These are phyloP conservation scores for Remorina albescens DNA, from an alignment of 2,797 vertebrate species.

Conservation along the genomic window DNA sequence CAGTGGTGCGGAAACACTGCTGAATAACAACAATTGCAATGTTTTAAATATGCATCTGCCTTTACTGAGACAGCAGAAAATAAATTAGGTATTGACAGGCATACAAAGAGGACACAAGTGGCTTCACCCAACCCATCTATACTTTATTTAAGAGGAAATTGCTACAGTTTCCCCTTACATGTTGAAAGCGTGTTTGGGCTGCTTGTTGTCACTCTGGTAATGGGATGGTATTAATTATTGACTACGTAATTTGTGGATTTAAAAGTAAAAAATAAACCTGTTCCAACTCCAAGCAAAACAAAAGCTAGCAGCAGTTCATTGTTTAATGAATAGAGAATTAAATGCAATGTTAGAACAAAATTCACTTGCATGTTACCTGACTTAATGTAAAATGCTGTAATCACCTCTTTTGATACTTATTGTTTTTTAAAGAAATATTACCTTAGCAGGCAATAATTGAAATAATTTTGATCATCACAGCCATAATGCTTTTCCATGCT, in stretches of 20 bases:
- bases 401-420: too few species aligned
- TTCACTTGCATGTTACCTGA: background rate
- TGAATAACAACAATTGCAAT: slow-evolving; percentile 59
- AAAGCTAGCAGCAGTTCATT: too few species aligned
- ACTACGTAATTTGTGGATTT: background rate
- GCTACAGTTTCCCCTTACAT: slow-evolving; percentile 5
- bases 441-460: background rate
- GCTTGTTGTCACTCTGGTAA: background rate
- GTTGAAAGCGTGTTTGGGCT: background rate
- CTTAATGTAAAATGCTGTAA: background rate
- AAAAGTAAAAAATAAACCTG: background rate
- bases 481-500: background rate
- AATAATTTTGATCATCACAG: background rate
- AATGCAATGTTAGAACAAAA: background rate
- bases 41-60: slow-evolving; percentile 57
- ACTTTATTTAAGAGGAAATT: slow-evolving; percentile 27
- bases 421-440: background rate
- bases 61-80: slow-evolving; percentile 69
- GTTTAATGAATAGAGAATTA: background rate
- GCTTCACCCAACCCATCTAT: slow-evolving; percentile 40
- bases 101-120: slow-evolving; percentile 34
- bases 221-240: background rate
- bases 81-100: slow-evolving; percentile 70
- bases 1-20: slow-evolving; percentile 45
- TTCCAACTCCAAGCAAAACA: background rate